phyloP scores from a whole-genome alignment of 2,797 vertebrate species.

The Eremophila alpestris region DNA sequence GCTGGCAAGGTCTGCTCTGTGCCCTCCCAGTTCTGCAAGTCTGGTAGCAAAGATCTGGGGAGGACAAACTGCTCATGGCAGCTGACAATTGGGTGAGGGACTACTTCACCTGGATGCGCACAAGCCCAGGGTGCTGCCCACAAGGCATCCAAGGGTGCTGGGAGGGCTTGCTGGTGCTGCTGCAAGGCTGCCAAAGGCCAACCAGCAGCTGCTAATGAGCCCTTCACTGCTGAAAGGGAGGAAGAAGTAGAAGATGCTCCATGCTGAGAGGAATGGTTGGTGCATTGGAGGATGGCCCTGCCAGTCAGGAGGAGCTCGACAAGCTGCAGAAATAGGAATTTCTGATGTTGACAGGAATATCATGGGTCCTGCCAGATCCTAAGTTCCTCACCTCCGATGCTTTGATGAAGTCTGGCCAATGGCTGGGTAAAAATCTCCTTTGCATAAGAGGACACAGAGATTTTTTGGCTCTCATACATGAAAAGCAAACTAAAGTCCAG shows the following conservation, averaged over 20 bases:
- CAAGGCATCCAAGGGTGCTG: background rate
- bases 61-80: background rate
- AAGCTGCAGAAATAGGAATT: background rate
- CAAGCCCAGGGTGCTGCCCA: background rate
- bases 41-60: background rate
- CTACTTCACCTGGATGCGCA: background rate
- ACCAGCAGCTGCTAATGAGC: background rate
- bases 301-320: background rate
- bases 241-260: background rate
- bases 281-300: rapidly evolving
- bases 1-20: background rate
- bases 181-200: background rate
- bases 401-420: background rate
- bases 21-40: background rate
- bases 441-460: background rate
- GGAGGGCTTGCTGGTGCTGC: background rate
- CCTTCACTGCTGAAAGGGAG: background rate
- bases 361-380: background rate
- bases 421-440: background rate
- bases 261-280: background rate
- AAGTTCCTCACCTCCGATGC: background rate
- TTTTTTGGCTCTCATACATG: background rate
- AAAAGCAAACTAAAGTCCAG: background rate
- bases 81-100: rapidly evolving
- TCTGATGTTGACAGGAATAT: background rate